Percentiles rank a stretch among this genome's conserved stretches.
Conservation (phyloP, 1,140 invertebrate genomes). For the Frieseomelitta varia region DNA sequence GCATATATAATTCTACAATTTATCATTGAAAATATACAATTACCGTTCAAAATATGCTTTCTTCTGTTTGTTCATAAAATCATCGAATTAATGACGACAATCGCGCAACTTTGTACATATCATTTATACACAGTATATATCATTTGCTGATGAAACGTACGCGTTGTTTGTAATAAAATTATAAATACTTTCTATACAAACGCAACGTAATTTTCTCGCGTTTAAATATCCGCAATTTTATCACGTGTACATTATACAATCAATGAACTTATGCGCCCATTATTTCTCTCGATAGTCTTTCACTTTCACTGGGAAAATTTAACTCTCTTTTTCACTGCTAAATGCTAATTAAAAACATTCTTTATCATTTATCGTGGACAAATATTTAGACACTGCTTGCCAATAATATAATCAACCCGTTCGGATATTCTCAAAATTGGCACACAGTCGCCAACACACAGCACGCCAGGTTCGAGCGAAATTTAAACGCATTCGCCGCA, state of each 20-base stretch:
- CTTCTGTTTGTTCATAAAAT: neutral
- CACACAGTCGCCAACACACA: too few relatives aligned
- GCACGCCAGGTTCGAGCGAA: neutral
- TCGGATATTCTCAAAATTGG: neutral
- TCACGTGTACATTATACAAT: neutral
- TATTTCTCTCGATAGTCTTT: neutral
- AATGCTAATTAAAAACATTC: neutral
- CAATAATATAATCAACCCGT: slow-evolving; percentile 2
- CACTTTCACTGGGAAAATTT: neutral
- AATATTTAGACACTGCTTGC: slow-evolving; percentile 6
- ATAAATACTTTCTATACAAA: neutral
- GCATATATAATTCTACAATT: too few relatives aligned
- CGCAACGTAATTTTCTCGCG: neutral
- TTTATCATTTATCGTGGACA: neutral
- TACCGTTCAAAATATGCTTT: neutral
- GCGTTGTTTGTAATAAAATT: neutral
- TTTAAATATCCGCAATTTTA: neutral
- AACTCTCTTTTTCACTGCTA: neutral
- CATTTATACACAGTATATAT: too few relatives aligned
- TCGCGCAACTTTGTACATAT: too few relatives aligned
- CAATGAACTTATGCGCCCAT: neutral
- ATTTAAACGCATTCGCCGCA: slow-evolving; percentile 24
- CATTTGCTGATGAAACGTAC: neutral
- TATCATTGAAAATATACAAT: neutral
- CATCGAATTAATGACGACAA: neutral